phyloP scores from a whole-genome alignment of 2,113 vertebrate species.

The Mandrillus leucophaeus region DNA sequence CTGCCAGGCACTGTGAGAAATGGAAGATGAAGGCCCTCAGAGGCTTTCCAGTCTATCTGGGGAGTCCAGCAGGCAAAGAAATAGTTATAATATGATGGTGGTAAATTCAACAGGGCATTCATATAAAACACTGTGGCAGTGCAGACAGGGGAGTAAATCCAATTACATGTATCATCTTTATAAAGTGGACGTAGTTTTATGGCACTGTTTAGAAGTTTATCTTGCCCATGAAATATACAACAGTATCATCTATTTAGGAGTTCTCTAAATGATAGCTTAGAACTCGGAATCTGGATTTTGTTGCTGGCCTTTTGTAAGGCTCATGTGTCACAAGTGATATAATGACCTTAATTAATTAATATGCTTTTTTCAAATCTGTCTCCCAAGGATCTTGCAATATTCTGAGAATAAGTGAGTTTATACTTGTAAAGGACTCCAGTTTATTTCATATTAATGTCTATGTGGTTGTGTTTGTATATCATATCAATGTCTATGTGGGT shows the following conservation, averaged over 20 bases:
- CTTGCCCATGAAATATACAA: not conserved
- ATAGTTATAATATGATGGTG: not conserved
- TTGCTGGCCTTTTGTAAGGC: not conserved
- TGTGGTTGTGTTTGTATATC: not conserved
- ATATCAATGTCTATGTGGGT: not conserved
- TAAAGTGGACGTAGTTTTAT: not conserved
- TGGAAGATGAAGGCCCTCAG: not conserved
- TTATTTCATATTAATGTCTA: not conserved
- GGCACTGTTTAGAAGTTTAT: not conserved
- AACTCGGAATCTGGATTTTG: conserved; percentile 4
- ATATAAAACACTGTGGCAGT: not conserved
- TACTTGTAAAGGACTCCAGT: not conserved
- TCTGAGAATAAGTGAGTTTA: not conserved
- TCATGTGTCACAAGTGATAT: not conserved
- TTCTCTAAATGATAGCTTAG: not conserved
- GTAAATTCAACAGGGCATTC: not conserved
- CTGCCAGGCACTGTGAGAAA: not conserved
- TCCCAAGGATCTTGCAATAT: not conserved
- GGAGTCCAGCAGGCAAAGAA: not conserved
- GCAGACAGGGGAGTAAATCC: not conserved
- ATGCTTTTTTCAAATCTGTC: not conserved
- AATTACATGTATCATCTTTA: not conserved
- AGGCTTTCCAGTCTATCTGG: not conserved
- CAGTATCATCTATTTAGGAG: not conserved
- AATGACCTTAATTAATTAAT: not conserved